Percentiles rank a stretch among this genome's conserved stretches.
phyloP scores from a whole-genome alignment of 2,113 vertebrate genomes.

The Lamprologus speciosus region DNA sequence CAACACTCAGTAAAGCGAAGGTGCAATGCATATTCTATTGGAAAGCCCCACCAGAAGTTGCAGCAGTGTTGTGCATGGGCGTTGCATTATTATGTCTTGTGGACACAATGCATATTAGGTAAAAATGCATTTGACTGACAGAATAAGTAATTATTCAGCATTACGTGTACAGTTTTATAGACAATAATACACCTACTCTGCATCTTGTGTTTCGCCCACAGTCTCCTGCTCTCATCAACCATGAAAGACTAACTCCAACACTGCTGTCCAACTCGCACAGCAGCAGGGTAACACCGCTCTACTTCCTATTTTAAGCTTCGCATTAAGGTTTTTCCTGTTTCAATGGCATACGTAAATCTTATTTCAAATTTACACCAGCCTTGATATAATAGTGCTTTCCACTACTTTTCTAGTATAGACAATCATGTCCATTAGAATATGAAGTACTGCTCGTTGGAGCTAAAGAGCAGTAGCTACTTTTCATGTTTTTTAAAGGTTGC shows the following conservation, averaged over 20 bases:
- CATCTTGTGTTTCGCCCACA: slow-evolving; percentile 27
- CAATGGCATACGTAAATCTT: background rate
- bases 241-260: slow-evolving; percentile 25
- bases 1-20: background rate
- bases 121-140: background rate
- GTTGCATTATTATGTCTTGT: background rate
- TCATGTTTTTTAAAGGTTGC: background rate
- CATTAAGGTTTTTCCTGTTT: background rate
- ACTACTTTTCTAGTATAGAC: background rate
- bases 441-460: background rate
- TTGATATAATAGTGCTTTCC: background rate
- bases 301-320: background rate
- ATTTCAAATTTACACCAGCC: background rate
- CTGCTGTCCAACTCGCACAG: slow-evolving; percentile 27
- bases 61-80: background rate
- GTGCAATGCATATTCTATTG: background rate
- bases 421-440: background rate
- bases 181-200: background rate
- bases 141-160: background rate
- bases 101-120: background rate
- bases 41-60: background rate
- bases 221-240: slow-evolving; percentile 37
- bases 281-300: slow-evolving; percentile 49
- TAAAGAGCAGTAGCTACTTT: background rate
- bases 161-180: background rate